Evolutionary conservation across 2,888 invertebrate species (phyloP), one percentile per base, ranked within the genome.

Genomic region (Agonopterix subpropinquella): DNA sequence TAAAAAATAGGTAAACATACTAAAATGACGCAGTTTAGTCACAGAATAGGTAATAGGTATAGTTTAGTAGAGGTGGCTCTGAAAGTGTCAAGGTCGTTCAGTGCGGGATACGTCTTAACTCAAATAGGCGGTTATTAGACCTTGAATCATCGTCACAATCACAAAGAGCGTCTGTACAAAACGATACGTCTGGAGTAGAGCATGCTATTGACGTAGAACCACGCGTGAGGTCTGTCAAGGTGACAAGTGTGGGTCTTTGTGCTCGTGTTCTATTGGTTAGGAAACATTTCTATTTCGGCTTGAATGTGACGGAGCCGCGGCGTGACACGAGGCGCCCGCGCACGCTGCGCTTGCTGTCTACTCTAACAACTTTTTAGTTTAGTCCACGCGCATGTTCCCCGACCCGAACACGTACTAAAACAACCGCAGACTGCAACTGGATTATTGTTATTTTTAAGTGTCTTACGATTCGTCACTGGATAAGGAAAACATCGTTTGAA

Each of bases 281-380:
- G 62, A 70, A 73, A 66, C 65, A 71, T 77, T 73, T 87, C 85
- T 85, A 87, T 85, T 87, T 86, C 70, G 79, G 84, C 76, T 58
- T 69, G 68, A 64, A 65, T 72, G 80, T 75, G 59, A 64, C 61
- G 59, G 52, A 69, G 75, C 70, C 73, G 61, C 65, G 60, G 55
- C 57, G 72, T 18, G 42, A 11, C 41, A 42, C 57, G 53, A 58
- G 43, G 51, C 64, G 65, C 73, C 75, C 72, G 57, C 64, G 69
- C 77, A 73, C 74, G 65, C 60, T 54, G 63, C 61, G 28, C 28
- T 5, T 28, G 10, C 39, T 60, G 36, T 59, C 60, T 63, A 64
- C 63, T 65, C 67, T 10, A 39, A 28, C 11, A 39, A 59, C 68
- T 64, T 49, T 51, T 50, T 57, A 54, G 61, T 70, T 77, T 80